Percentiles rank a stretch among this genome's conserved stretches.
Conservation (phyloP, 2,888 invertebrate species). For the Catocala nupta region DNA sequence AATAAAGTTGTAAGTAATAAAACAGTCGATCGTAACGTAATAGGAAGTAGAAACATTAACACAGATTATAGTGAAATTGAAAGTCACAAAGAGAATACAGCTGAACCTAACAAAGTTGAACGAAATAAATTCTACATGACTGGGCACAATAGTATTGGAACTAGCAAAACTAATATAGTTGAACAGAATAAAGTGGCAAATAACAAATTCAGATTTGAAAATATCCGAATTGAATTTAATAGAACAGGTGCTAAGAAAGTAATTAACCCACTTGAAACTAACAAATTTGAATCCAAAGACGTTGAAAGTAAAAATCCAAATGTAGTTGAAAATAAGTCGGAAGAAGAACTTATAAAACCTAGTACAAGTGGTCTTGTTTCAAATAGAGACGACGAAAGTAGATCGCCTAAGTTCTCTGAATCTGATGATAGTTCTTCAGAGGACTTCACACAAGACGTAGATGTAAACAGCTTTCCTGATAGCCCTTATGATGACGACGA, state of each 20-base stretch:
- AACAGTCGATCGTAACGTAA: background rate
- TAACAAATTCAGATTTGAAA: background rate
- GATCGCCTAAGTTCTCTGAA: slow-evolving; percentile 3
- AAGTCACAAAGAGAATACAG: background rate
- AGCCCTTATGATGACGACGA: slow-evolving; percentile 67
- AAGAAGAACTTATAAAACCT: slow-evolving; percentile 12
- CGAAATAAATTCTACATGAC: background rate
- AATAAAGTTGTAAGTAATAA: background rate
- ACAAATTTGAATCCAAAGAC: background rate
- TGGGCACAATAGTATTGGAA: background rate
- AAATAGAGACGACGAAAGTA: background rate
- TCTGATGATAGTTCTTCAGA: slow-evolving; percentile 12
- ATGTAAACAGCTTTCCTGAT: background rate
- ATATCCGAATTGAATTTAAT: background rate
- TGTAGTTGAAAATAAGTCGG: background rate
- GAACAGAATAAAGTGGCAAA: background rate
- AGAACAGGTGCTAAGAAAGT: background rate
- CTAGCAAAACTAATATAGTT: background rate
- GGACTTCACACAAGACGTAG: background rate
- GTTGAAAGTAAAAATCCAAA: background rate
- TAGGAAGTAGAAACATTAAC: background rate
- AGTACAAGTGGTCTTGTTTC: slow-evolving; percentile 7
- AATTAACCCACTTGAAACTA: background rate
- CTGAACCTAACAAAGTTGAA: background rate
- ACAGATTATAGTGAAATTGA: background rate